These are phyloP conservation scores for Fulica atra DNA, from an alignment of 2,113 vertebrate genomes.

Conservation along the genomic window DNA sequence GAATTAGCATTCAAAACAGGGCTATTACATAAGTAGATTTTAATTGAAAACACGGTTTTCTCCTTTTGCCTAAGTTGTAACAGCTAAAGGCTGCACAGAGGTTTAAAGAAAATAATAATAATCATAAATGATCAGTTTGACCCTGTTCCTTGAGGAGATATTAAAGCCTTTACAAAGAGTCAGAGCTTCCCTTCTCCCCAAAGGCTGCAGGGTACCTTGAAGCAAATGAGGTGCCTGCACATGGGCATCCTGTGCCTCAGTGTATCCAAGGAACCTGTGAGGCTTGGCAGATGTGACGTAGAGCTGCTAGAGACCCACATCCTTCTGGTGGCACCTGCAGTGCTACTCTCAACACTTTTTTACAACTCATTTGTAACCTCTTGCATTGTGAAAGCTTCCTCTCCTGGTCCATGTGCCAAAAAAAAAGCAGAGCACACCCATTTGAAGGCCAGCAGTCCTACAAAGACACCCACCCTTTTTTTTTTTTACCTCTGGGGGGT, in stretches of 20 bases:
- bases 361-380: neutral
- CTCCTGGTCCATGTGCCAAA: neutral
- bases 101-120: neutral
- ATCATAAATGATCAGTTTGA: conserved; percentile 14
- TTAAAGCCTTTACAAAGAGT: neutral
- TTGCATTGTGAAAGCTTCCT: neutral
- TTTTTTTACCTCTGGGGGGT: neutral
- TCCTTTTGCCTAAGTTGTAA: neutral
- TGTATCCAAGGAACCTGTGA: accelerated
- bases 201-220: neutral
- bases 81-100: neutral
- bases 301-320: no score
- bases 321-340: neutral
- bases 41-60: conserved; percentile 53
- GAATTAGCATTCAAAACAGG: conserved; percentile 60
- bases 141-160: neutral
- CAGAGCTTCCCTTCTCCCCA: neutral
- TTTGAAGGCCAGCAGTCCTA: neutral
- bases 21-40: conserved; percentile 35
- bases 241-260: accelerated
- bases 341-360: neutral
- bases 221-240: neutral
- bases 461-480: neutral
- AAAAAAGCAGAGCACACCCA: neutral
- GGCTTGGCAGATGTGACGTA: neutral